phyloP scores from a whole-genome alignment of 2,888 invertebrate species.

The Pseudococcus jackbeardsleyi region DNA sequence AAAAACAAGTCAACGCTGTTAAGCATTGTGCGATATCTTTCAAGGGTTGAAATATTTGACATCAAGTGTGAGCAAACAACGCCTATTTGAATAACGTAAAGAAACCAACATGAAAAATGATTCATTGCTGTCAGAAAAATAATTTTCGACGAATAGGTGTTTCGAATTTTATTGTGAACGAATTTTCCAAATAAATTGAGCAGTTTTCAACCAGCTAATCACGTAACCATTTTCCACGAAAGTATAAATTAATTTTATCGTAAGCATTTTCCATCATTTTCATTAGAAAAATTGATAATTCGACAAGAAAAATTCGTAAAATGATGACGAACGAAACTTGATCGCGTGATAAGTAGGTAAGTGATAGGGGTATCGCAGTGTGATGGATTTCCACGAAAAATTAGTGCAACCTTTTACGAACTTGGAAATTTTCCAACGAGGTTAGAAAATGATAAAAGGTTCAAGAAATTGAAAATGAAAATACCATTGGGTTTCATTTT shows the following conservation, averaged over 20 bases:
- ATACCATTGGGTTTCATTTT: no score
- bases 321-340: background rate
- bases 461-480: no score
- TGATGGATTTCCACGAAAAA: background rate
- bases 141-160: background rate
- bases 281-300: background rate
- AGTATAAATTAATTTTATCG: background rate
- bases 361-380: no score
- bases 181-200: background rate
- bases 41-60: background rate
- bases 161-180: background rate
- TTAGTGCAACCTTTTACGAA: background rate
- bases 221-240: background rate
- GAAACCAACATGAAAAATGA: background rate
- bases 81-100: background rate
- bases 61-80: background rate
- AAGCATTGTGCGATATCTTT: background rate
- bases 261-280: background rate
- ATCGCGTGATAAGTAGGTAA: background rate
- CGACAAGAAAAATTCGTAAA: background rate
- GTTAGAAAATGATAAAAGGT: no score
- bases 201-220: background rate
- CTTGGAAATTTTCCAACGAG: no score
- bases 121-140: background rate
- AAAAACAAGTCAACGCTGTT: background rate